Evolutionary conservation across 2,888 invertebrate genomes (phyloP).

Genomic region (Himalopsyche kuldschensis): DNA sequence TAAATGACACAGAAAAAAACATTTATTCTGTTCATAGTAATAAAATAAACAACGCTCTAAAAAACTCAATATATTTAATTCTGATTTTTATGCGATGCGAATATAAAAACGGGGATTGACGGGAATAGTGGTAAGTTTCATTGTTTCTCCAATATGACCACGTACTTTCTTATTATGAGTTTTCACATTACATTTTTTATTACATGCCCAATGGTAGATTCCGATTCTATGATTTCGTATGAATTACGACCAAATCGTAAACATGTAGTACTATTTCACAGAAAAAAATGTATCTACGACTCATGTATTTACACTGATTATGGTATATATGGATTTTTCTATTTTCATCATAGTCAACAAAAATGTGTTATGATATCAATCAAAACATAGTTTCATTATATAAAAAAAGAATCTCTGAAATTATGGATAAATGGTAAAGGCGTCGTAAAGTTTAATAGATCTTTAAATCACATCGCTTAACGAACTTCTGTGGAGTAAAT

Average conservation of each 20-base stretch:
- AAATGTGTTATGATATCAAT: too few species aligned
- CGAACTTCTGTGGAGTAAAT: too few species aligned
- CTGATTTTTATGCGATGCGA: not conserved
- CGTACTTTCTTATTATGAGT: not conserved
- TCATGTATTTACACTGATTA: too few species aligned
- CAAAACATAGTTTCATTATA: too few species aligned
- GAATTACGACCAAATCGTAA: not conserved
- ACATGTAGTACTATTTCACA: not conserved
- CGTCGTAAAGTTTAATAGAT: too few species aligned
- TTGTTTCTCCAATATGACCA: not conserved
- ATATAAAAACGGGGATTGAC: not conserved
- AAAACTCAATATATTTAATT: not conserved
- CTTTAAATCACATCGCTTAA: too few species aligned
- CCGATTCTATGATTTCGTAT: not conserved
- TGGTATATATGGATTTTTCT: too few species aligned
- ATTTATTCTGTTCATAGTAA: not conserved
- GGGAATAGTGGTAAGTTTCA: not conserved
- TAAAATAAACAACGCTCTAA: not conserved
- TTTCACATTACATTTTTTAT: not conserved
- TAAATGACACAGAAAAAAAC: too few species aligned
- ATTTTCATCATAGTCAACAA: too few species aligned
- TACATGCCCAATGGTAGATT: not conserved
- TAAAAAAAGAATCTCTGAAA: too few species aligned
- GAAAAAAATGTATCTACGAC: too few species aligned
- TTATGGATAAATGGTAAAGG: too few species aligned